Conservation (phyloP, 2,113 vertebrate species). For the Myanophis thanlyinensis region DNA sequence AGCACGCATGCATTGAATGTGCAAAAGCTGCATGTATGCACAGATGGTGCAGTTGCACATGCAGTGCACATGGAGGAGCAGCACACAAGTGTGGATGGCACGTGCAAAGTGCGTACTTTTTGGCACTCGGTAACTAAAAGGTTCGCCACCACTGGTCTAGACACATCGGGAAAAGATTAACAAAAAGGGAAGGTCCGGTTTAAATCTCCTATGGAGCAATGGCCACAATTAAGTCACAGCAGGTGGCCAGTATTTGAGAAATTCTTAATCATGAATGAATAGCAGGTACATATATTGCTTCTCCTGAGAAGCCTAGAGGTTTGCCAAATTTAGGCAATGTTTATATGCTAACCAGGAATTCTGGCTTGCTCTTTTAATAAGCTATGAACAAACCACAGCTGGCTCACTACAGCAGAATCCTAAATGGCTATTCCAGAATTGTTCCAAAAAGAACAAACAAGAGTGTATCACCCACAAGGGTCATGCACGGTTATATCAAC, state of each 20-base stretch:
- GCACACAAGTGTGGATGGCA: no score
- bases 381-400: background rate
- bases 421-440: background rate
- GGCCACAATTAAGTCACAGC: background rate
- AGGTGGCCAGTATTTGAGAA: background rate
- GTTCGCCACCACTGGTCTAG: no score
- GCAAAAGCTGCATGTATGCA: no score
- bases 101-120: no score
- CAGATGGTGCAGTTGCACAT: no score
- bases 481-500: background rate
- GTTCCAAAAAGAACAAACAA: background rate
- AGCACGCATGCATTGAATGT: no score
- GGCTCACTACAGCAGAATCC: background rate
- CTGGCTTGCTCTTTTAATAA: background rate
- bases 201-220: background rate
- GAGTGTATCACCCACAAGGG: background rate
- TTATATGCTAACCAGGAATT: background rate
- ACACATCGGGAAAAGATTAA: background rate
- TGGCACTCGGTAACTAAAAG: no score
- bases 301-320: background rate
- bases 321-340: background rate
- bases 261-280: background rate
- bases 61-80: no score
- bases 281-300: background rate
- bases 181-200: background rate